Evolutionary conservation across 2,797 vertebrate species (phyloP).

Genomic region (Myripristis murdjan): DNA sequence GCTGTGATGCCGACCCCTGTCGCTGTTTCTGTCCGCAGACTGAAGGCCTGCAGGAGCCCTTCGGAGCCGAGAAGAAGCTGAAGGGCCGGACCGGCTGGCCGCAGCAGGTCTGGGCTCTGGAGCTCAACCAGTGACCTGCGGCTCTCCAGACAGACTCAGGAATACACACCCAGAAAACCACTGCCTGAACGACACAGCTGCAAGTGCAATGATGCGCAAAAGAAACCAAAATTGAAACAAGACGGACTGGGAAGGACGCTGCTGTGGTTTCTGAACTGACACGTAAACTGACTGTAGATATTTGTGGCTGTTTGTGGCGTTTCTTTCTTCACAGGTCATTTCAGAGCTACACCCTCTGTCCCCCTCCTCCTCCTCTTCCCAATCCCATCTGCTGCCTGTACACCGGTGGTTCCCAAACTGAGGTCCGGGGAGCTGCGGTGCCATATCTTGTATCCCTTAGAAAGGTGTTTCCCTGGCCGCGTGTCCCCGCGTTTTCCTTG

Average conservation of each 20-base stretch:
- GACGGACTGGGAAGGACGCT: neutral
- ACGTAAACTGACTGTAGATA: neutral
- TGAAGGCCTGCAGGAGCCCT: constrained; percentile 87
- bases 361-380: too few relatives aligned
- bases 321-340: constrained; percentile 8
- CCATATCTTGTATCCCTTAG: too few relatives aligned
- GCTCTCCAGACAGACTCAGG: constrained; percentile 51
- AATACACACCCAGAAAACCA: constrained; percentile 59
- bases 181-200: constrained; percentile 53
- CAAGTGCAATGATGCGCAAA: constrained; percentile 45
- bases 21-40: constrained; percentile 70
- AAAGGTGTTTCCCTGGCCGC: too few relatives aligned
- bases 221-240: constrained; percentile 2
- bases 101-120: constrained; percentile 97
- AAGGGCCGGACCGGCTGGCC: constrained; percentile 97
- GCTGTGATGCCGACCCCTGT: neutral
- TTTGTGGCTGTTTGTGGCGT: too few relatives aligned
- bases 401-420: too few relatives aligned
- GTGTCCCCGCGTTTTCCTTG: too few relatives aligned
- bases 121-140: constrained; percentile 91
- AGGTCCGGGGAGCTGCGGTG: too few relatives aligned
- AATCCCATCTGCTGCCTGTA: too few relatives aligned
- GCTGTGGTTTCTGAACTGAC: too few relatives aligned
- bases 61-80: constrained; percentile 91
- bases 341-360: constrained; percentile 10